Evolutionary conservation across 2,888 invertebrate genomes (phyloP), one percentile per base, ranked within the genome.

Genomic region (Drosophila hawaiiensis): DNA sequence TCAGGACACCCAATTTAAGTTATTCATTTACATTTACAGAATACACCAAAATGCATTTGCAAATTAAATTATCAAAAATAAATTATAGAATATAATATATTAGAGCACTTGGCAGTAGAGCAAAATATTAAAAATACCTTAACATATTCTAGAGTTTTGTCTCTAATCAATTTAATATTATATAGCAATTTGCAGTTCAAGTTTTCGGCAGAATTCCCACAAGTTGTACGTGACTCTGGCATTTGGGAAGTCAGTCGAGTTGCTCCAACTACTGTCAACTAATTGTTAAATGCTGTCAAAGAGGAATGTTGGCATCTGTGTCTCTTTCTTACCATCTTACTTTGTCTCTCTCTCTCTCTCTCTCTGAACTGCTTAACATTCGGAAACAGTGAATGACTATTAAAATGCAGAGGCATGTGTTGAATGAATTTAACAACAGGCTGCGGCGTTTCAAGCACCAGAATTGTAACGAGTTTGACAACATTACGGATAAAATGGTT

Each of bases 211-310:
- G 28, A 55, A 43, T 64, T 47, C 22, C 33, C 37, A 28, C 12
- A 43, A 58, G 35, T 16, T 53, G 41, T 60, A 71, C 72, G 62
- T 80, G 78, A 72, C 67, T 47, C n/a, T 14, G 37, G 56, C 37
- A 31, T 19, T 29, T 28, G 19, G 12, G 31, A 19, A 25, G 29
- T 41, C 49, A 25, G 25, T 9, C 25, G 25, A 9, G 47, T 47
- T 56, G 28, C 37, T 37, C 6, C 25, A 25, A 55, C 37, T 37
- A 28, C 39, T 22, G 47, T 25, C 12, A 22, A 50, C 41, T 83
- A 85, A 89, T 89, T 81, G 78, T 76, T 89, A 71, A 78, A 85
- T 54, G 89, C 68, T 68, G 71, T 73, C 69, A 69, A 43, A 58
- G 52, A 28, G 59, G 43, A 76, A 64, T 52, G 65, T 52, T 62